Evolutionary conservation across 2,888 invertebrate species (phyloP), one percentile per base, ranked within the genome.

Genomic region (Hydropsyche betteni): DNA sequence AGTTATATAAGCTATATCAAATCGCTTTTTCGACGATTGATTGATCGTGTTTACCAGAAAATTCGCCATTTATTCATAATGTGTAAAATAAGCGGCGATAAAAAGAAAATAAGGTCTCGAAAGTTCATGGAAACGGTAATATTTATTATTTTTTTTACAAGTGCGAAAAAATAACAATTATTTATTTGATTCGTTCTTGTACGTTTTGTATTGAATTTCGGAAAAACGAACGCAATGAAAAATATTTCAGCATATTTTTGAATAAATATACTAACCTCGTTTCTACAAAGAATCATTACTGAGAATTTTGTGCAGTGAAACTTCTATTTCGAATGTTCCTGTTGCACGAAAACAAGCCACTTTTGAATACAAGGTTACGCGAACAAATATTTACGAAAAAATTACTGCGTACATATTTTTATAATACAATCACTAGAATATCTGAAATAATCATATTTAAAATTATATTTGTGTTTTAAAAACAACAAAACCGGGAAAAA

Each of bases 281-380:
- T 36, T 64, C 64, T n/a, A 36, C 10, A 64, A 44, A 64, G 34
- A 64, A 64, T 64, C 64, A 64, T 64, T 64, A 64, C 64, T 64
- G 36, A 64, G n/a, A 64, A 12, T 36, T 64, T 64, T 12, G 34
- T 16, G 55, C 24, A 33, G 64, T 12, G 34, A 64, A 33, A 58
- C 24, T 58, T 58, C 58, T 64, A 64, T 64, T 64, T 64, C 34
- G 33, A 36, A 64, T 64, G 64, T 64, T 64, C 34, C 6, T 64
- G 64, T 36, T 36, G 64, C 34, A n/a, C 64, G 64, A 64, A 64
- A 64, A 64, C 64, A 64, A 64, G 36, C 24, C 64, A 64, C 64
- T 64, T 64, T 64, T 64, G 64, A 64, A 36, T n/a, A 64, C 64
- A 64, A 64, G 64, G 64, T 64, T 64, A 36, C 64, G n/a, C 64